phyloP scores from a whole-genome alignment of 2,888 invertebrate genomes.

The Orthosia cruda region DNA sequence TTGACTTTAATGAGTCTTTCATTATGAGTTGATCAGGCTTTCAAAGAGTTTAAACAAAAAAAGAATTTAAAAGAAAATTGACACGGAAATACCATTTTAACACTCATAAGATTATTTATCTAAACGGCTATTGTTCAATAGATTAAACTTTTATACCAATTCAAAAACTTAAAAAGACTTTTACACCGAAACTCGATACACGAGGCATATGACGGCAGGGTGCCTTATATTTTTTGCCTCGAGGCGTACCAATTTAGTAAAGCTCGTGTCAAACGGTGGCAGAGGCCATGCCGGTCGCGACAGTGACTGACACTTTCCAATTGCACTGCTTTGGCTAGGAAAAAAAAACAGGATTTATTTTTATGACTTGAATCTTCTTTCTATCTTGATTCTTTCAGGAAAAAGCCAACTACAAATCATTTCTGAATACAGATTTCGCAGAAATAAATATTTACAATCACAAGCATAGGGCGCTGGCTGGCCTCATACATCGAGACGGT shows the following conservation, averaged over 20 bases:
- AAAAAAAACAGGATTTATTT: conserved; percentile 19
- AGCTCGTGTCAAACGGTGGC: conserved; percentile 12
- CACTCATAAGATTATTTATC: too few relatives aligned
- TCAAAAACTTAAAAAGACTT: not conserved
- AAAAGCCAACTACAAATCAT: not conserved
- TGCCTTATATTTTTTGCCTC: conserved; percentile 14
- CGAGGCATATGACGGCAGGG: not conserved
- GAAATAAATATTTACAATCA: not conserved
- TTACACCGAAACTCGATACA: not conserved
- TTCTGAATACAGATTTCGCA: not conserved
- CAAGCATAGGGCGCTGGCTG: too few relatives aligned
- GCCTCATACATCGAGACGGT: too few relatives aligned
- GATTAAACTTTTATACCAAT: too few relatives aligned
- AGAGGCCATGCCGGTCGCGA: not conserved
- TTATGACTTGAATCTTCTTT: conserved; percentile 1
- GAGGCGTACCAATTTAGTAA: conserved; percentile 25
- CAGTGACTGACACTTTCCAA: conserved; percentile 26
- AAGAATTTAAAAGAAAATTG: too few relatives aligned
- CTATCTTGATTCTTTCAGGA: not conserved
- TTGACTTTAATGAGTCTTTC: too few relatives aligned
- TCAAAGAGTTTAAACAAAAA: too few relatives aligned
- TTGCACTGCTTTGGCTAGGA: not conserved
- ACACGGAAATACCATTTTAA: too few relatives aligned
- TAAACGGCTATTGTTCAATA: too few relatives aligned
- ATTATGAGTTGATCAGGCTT: too few relatives aligned